Percentiles rank a stretch among this genome's conserved stretches.
These are phyloP conservation scores for Hucho hucho DNA, from an alignment of 2,113 vertebrate genomes.

Conservation along the genomic window DNA sequence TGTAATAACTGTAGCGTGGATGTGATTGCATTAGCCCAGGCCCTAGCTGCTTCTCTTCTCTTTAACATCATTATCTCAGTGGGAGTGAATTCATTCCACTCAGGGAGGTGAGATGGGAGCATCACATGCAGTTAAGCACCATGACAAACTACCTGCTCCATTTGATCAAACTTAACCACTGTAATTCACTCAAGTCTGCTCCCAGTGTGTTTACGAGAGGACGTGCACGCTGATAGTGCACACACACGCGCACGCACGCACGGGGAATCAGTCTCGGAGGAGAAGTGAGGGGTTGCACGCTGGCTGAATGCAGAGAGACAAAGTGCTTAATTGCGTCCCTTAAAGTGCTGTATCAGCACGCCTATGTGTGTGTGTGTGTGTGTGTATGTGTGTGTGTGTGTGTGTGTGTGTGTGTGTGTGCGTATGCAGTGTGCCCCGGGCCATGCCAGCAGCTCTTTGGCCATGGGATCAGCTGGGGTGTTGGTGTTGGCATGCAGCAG, in stretches of 20 bases:
- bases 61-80: constrained; percentile 54
- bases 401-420: constrained; percentile 8
- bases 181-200: not conserved
- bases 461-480: constrained; percentile 51
- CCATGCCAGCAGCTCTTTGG: constrained; percentile 48
- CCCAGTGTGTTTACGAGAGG: not conserved
- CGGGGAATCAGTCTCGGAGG: constrained; percentile 26
- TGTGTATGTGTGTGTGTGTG: constrained; percentile 18
- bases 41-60: constrained; percentile 35
- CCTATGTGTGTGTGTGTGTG: too few relatives aligned
- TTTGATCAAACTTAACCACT: constrained; percentile 30
- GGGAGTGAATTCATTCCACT: constrained; percentile 55
- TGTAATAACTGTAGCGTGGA: constrained; percentile 43
- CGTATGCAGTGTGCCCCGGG: not conserved
- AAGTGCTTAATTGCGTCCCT: constrained; percentile 24
- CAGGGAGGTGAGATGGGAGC: constrained; percentile 19
- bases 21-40: constrained; percentile 51
- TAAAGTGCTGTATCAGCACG: constrained; percentile 50
- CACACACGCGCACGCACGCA: not conserved
- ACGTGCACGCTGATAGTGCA: not conserved
- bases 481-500: constrained; percentile 46
- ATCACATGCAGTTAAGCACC: constrained; percentile 26
- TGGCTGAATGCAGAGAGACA: constrained; percentile 36
- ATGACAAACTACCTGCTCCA: constrained; percentile 37
- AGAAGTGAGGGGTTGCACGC: constrained; percentile 3